A percentile compares a stretch with the other conserved stretches of the same genome.
These are phyloP conservation scores for Coranthus polyacanthus DNA, from an alignment of 2,797 vertebrate species.

Conservation along the genomic window DNA sequence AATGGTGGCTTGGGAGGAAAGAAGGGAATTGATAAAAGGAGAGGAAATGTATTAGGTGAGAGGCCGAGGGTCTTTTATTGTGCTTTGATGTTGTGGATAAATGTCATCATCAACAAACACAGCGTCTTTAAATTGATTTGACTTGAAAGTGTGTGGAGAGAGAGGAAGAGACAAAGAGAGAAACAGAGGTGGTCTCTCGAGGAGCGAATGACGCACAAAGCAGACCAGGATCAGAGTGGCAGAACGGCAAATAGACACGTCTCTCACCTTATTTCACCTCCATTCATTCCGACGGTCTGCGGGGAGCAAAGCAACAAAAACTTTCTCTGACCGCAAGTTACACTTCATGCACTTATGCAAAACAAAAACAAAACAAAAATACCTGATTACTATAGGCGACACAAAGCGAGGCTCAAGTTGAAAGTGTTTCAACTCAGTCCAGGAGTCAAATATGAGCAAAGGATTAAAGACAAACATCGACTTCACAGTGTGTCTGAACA, in stretches of 20 bases:
- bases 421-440: no score
- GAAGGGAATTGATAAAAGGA: constrained; percentile 49
- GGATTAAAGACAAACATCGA: constrained; percentile 1
- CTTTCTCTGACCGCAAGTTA: background rate
- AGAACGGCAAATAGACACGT: constrained; percentile 41
- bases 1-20: constrained; percentile 23
- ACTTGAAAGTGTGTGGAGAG: constrained; percentile 41
- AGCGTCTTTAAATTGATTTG: constrained; percentile 67
- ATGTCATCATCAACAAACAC: constrained; percentile 63
- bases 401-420: background rate
- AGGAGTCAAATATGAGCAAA: background rate
- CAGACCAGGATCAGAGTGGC: constrained; percentile 35
- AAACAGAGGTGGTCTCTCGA: constrained; percentile 41
- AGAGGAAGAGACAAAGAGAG: constrained; percentile 32
- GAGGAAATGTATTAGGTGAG: constrained; percentile 53
- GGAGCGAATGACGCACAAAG: constrained; percentile 59
- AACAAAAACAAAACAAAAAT: background rate
- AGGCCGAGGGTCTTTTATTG: constrained; percentile 47
- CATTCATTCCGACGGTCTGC: constrained; percentile 25
- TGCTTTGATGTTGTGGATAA: constrained; percentile 59
- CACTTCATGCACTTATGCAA: background rate
- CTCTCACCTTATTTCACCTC: constrained; percentile 44
- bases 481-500: background rate
- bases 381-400: background rate
- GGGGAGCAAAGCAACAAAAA: constrained; percentile 3